These are phyloP conservation scores for Falco rusticolus DNA, from an alignment of 2,797 vertebrate species.

Conservation along the genomic window DNA sequence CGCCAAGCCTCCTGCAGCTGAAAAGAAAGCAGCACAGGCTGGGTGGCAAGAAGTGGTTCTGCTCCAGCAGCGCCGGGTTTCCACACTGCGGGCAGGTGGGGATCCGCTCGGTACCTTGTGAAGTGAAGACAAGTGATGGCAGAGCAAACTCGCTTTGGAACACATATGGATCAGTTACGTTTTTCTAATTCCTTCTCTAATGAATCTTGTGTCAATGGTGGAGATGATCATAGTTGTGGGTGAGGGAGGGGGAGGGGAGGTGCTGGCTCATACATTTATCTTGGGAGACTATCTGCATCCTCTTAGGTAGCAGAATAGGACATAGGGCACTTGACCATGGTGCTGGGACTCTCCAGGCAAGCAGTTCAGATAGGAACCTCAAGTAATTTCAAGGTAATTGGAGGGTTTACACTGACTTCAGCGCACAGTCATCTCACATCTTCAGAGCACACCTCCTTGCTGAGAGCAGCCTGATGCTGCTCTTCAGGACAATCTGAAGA, in stretches of 20 bases:
- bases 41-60: neutral
- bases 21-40: neutral
- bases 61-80: accelerated
- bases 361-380: neutral
- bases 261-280: neutral
- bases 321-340: accelerated
- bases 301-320: neutral
- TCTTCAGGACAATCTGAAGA: neutral
- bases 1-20: neutral
- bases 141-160: neutral
- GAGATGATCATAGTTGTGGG: accelerated
- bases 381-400: neutral
- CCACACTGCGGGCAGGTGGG: neutral
- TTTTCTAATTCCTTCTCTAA: neutral
- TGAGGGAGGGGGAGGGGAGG: neutral
- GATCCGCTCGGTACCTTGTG: neutral
- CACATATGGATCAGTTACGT: accelerated
- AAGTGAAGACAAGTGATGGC: neutral
- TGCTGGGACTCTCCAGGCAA: neutral
- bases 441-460: neutral
- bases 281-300: neutral
- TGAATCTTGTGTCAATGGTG: neutral
- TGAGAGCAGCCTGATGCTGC: neutral
- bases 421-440: accelerated
- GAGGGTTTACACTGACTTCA: neutral